A percentile compares a stretch with the other conserved stretches of the same genome.
Evolutionary conservation across 2,888 invertebrate species (phyloP).

Genomic region (Perithous albicinctus): DNA sequence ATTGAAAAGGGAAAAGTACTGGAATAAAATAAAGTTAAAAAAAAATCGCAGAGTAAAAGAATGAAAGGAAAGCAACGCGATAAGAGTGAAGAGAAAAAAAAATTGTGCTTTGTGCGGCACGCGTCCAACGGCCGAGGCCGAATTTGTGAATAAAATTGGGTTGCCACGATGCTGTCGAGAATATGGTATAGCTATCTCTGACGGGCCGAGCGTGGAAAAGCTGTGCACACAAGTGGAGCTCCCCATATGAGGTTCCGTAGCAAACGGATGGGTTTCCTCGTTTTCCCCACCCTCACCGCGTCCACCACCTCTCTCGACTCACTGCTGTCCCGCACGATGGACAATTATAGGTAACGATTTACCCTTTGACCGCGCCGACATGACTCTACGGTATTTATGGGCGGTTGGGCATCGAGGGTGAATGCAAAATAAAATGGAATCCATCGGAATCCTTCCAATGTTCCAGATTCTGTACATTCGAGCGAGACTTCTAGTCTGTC

Average conservation of each 20-base stretch:
- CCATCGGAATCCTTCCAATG: conserved; percentile 57
- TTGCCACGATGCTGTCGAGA: conserved; percentile 44
- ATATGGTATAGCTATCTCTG: conserved; percentile 19
- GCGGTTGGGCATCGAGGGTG: conserved; percentile 4
- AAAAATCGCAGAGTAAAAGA: conserved; percentile 43
- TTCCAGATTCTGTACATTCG: conserved; percentile 3
- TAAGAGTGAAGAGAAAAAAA: conserved; percentile 40
- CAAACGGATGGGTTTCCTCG: conserved; percentile 39
- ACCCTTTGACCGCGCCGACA: conserved; percentile 56
- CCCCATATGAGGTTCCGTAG: conserved; percentile 33
- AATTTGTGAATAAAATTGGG: conserved; percentile 61
- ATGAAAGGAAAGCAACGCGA: conserved; percentile 63
- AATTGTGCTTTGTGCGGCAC: conserved; percentile 47
- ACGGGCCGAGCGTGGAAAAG: conserved; percentile 18
- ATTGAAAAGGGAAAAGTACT: conserved; percentile 26
- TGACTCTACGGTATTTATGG: conserved; percentile 50
- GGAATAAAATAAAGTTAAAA: conserved; percentile 32
- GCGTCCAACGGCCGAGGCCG: conserved; percentile 41
- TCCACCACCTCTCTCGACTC: too few relatives aligned
- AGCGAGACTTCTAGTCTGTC: conserved; percentile 12
- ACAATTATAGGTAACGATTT: conserved; percentile 63
- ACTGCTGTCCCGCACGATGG: conserved; percentile 14
- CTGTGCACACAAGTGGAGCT: conserved; percentile 34
- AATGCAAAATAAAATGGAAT: conserved; percentile 58
- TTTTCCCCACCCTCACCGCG: conserved; percentile 18